Evolutionary conservation across 2,113 vertebrate species (phyloP), one percentile per base, ranked within the genome.

Genomic region (Cynocephalus volans): DNA sequence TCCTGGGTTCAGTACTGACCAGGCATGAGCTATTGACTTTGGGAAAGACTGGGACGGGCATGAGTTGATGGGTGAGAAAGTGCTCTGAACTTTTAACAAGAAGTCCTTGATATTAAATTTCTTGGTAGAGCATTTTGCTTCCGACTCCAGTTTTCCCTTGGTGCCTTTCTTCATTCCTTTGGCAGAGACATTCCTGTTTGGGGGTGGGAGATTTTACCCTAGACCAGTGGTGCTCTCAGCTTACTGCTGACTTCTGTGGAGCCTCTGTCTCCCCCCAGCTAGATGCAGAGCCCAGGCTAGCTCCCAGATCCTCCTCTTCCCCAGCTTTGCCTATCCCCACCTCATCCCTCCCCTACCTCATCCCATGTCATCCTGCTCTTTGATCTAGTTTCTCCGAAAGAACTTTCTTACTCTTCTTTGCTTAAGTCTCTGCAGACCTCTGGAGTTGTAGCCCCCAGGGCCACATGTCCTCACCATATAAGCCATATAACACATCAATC

Each of bases 1-100:
- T 96, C 28, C 50, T 70, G 79, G 65, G 54, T 41, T 45, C 62
- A 83, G 81, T 10, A 28, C 26, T 80, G n/a, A 82, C 13, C 50
- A 3, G 8, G 41, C 33, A 23, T n/a, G 69, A 82, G 62, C 52
- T 64, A 8, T 1, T 82, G 73, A 54, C 67, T 85, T 86, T 45
- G 69, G 10, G 6, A 60, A 21, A 88, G 76, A 62, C 54, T 24
- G 8, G 50, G 21, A n/a, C 36, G 62, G 72, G 28, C 48, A 5
- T 12, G 33, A 82, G 10, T n/a, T 58, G 67, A 86, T 21, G 13
- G 17, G 65, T 81, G 88, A 70, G 58, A 82, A 97, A 54, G 52
- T 54, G 24, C 69, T 96, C 50, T 92, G 94, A 96, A 77, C 41
- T 90, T 96, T 89, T 21, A 62, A 73, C 23, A 36, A 80, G 80